Conservation (phyloP, 2,113 vertebrate species). For the Alosa alosa region DNA sequence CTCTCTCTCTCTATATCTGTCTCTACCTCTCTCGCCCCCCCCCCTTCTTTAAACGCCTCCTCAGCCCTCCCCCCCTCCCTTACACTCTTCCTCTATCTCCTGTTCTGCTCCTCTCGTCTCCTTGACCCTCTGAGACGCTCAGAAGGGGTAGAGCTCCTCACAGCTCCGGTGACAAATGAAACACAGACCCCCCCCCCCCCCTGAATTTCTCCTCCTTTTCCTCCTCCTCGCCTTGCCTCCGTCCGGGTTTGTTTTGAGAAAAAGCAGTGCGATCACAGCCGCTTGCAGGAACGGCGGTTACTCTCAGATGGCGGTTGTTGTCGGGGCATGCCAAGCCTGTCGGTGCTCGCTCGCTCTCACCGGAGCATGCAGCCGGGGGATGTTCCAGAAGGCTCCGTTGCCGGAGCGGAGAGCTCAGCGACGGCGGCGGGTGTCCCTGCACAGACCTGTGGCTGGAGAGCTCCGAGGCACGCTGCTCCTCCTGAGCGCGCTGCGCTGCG, state of each 20-base stretch:
- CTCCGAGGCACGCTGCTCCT: background rate
- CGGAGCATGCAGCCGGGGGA: background rate
- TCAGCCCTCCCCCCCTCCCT: constrained; percentile 29
- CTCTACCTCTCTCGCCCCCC: constrained; percentile 37
- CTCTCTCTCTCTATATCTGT: constrained; percentile 43
- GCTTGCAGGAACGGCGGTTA: constrained; percentile 13
- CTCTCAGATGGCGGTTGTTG: background rate
- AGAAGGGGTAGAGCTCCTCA: constrained; percentile 27
- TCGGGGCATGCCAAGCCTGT: background rate
- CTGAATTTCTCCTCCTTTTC: background rate
- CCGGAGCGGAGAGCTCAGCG: background rate
- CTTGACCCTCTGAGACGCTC: constrained; percentile 47
- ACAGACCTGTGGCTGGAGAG: constrained; percentile 10
- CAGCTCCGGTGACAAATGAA: constrained; percentile 33
- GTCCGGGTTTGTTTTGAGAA: background rate
- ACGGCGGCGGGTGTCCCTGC: background rate
- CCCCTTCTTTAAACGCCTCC: constrained; percentile 18
- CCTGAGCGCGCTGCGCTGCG: background rate
- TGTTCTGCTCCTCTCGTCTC: constrained; percentile 42
- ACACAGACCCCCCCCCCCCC: constrained; percentile 11
- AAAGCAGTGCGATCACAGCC: constrained; percentile 39
- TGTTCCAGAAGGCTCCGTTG: background rate
- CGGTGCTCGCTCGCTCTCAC: background rate
- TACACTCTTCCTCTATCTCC: constrained; percentile 23
- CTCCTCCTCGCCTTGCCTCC: background rate